Conservation (phyloP, 1,140 invertebrate genomes). For the Drosophila murphyi region DNA sequence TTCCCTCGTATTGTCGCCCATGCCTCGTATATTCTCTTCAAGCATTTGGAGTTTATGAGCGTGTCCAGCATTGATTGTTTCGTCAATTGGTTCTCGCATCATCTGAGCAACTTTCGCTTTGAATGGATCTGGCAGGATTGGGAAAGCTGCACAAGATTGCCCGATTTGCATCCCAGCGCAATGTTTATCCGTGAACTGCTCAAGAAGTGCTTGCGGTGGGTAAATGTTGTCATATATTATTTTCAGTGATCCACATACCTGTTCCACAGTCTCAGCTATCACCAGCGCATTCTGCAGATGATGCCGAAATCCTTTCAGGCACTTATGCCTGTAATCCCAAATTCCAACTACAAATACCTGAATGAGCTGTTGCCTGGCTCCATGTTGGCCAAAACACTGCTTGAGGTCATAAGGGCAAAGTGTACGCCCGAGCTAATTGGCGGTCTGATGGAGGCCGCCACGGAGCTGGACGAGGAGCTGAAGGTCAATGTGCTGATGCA, state of each 20-base stretch:
- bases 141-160: constrained; percentile 76
- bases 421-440: not conserved
- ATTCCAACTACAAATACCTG: constrained; percentile 92
- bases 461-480: not conserved
- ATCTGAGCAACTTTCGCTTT: constrained; percentile 99
- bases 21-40: constrained; percentile 98
- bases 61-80: constrained; percentile 98
- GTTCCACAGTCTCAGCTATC: constrained; percentile 94
- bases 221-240: constrained; percentile 1
- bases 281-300: constrained; percentile 95
- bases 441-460: not conserved
- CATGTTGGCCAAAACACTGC: constrained; percentile 35
- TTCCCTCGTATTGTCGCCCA: constrained; percentile 98
- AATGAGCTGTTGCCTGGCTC: constrained; percentile 85
- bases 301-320: constrained; percentile 92
- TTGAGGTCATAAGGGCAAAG: constrained; percentile 30
- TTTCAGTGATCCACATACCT: not conserved
- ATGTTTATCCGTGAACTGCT: constrained; percentile 97
- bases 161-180: constrained; percentile 93
- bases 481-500: constrained; percentile 63
- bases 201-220: constrained; percentile 93
- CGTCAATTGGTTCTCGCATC: constrained; percentile 98
- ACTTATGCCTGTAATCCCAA: constrained; percentile 88
- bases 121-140: constrained; percentile 91
- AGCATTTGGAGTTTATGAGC: constrained; percentile 98